phyloP scores from a whole-genome alignment of 2,888 invertebrate species.

The Omphaloscelis lunosa region DNA sequence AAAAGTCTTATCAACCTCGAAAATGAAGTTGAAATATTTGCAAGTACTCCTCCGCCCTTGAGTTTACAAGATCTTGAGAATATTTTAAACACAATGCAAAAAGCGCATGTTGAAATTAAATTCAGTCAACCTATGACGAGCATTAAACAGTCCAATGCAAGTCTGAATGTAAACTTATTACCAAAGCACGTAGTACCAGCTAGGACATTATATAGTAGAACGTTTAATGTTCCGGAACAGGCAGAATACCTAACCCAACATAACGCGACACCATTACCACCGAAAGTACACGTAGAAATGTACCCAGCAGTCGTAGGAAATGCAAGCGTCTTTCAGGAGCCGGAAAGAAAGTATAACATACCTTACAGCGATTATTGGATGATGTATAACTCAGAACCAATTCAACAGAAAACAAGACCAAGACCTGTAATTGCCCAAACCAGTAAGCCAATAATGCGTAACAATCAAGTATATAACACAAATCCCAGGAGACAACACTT shows the following conservation, averaged over 20 bases:
- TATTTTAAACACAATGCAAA: constrained; percentile 77
- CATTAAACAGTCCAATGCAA: constrained; percentile 58
- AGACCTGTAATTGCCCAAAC: not conserved
- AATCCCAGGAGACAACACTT: constrained; percentile 7
- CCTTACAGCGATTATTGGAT: constrained; percentile 46
- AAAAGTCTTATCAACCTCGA: constrained; percentile 80
- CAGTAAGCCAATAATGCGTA: constrained; percentile 16
- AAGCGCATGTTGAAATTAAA: constrained; percentile 55
- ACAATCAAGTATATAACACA: constrained; percentile 11
- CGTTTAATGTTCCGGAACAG: constrained; percentile 14
- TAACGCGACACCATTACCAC: constrained; percentile 2
- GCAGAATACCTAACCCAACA: constrained; percentile 15
- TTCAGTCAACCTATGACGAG: constrained; percentile 35
- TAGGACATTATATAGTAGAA: constrained; percentile 18
- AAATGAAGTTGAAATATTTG: constrained; percentile 79
- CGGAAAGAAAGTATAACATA: constrained; percentile 3
- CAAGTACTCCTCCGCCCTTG: constrained; percentile 73
- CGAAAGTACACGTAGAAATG: constrained; percentile 3
- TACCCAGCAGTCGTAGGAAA: constrained; percentile 19
- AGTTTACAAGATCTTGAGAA: constrained; percentile 83
- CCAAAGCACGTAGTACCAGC: constrained; percentile 57
- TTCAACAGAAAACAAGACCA: not conserved
- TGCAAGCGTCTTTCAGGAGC: constrained; percentile 28
- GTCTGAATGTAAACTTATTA: constrained; percentile 79
- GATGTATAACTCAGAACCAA: constrained; percentile 25